These are phyloP conservation scores for Periparus ater DNA, from an alignment of 2,797 vertebrate species.

Conservation along the genomic window DNA sequence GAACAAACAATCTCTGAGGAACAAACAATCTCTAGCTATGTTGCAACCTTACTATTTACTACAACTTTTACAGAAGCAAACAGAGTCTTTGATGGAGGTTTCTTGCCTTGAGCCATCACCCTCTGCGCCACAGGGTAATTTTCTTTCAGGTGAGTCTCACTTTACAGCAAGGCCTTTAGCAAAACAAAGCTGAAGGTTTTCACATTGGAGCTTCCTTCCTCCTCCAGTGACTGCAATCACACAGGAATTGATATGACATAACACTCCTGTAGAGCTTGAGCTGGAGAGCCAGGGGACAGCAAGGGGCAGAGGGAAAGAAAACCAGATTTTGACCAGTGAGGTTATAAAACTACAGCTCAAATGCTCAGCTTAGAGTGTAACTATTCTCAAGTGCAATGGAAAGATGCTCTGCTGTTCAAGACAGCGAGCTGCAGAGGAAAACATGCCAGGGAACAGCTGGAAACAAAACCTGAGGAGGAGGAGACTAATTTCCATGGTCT, in stretches of 20 bases:
- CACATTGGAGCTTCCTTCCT: background rate
- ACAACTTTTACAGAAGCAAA: background rate
- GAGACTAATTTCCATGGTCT: slow-evolving; percentile 11
- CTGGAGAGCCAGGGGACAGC: background rate
- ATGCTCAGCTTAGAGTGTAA: fast-evolving
- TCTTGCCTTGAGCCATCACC: background rate
- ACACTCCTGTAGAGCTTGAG: background rate
- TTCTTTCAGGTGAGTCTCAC: background rate
- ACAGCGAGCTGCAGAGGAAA: background rate
- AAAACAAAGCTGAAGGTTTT: background rate
- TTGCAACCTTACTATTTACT: background rate
- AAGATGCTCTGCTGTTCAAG: background rate
- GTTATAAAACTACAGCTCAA: background rate
- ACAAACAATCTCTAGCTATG: background rate
- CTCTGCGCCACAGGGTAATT: background rate
- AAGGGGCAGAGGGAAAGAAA: background rate
- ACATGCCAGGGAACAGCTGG: slow-evolving; percentile 16
- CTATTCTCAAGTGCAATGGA: background rate
- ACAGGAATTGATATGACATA: background rate
- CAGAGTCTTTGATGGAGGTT: background rate
- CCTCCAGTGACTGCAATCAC: background rate
- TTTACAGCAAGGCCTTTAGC: background rate
- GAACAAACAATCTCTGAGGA: background rate
- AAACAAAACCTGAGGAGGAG: slow-evolving; percentile 35
- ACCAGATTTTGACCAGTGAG: background rate